Conservation (phyloP, 2,888 invertebrate genomes). For the Campaea margaritaria region DNA sequence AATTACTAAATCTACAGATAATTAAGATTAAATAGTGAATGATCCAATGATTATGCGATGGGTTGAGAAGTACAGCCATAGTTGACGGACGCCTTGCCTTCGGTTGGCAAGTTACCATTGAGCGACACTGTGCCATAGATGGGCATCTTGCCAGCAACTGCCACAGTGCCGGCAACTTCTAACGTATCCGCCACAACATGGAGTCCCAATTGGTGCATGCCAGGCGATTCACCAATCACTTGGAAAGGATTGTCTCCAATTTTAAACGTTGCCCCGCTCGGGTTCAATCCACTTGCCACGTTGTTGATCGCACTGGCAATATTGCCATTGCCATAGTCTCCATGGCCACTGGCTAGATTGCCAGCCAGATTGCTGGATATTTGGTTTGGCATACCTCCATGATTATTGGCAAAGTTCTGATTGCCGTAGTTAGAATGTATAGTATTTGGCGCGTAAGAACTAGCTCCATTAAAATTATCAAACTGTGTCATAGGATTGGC, state of each 20-base stretch:
- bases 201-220: constrained; percentile 52
- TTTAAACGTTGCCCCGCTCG: constrained; percentile 8
- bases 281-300: background rate
- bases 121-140: constrained; percentile 61
- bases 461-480: constrained; percentile 4
- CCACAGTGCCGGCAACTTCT: constrained; percentile 62
- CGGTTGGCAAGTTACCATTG: constrained; percentile 61
- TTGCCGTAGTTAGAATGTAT: constrained; percentile 1
- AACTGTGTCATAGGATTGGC: constrained; percentile 1
- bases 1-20: constrained; percentile 10
- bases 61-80: constrained; percentile 47
- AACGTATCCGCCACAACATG: constrained; percentile 62
- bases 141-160: constrained; percentile 65
- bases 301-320: constrained; percentile 1
- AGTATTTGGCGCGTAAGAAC: constrained; percentile 10
- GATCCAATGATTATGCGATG: background rate
- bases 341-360: constrained; percentile 1
- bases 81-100: constrained; percentile 58
- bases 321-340: background rate
- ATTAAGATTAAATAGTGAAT: background rate
- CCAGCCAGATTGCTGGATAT: background rate
- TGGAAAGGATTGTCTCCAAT: constrained; percentile 23
- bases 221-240: constrained; percentile 4
- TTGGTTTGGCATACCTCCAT: background rate
- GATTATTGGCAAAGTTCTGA: constrained; percentile 10